Conservation (phyloP, 2,797 vertebrate species). For the Galaxias olidus region DNA sequence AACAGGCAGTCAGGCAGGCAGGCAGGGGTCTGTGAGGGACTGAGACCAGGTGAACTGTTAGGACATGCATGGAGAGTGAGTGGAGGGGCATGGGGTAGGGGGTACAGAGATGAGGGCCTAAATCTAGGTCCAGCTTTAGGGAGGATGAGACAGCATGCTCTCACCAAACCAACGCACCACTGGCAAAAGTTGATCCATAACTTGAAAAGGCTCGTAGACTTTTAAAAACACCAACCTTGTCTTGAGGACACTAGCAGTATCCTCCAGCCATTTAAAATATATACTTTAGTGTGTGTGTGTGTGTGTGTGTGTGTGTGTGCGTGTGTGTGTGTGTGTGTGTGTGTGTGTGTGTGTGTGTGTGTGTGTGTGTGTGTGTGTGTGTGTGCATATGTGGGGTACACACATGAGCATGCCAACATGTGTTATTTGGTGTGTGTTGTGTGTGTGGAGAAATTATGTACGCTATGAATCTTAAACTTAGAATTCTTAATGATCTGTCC, state of each 20-base stretch:
- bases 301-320: slow-evolving; percentile 11
- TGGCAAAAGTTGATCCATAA: slow-evolving; percentile 83
- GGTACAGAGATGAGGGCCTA: slow-evolving; percentile 29
- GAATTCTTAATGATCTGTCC: too few species aligned
- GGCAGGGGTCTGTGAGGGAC: slow-evolving; percentile 51
- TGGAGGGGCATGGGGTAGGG: too few species aligned
- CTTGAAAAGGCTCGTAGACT: slow-evolving; percentile 50
- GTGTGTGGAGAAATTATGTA: too few species aligned
- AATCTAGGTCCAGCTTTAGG: not conserved
- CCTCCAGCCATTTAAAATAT: slow-evolving; percentile 20
- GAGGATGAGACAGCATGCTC: slow-evolving; percentile 50
- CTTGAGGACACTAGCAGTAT: slow-evolving; percentile 31
- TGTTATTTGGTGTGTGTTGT: too few species aligned
- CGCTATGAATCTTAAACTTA: too few species aligned
- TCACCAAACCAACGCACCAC: slow-evolving; percentile 52
- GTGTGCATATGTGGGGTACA: too few species aligned
- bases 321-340: not conserved
- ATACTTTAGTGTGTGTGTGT: not conserved
- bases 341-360: too few species aligned
- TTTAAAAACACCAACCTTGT: slow-evolving; percentile 36
- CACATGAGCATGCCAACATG: too few species aligned
- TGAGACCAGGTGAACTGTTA: slow-evolving; percentile 45
- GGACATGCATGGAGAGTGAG: slow-evolving; percentile 65
- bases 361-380: too few species aligned
- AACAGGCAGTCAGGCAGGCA: slow-evolving; percentile 44